These are phyloP conservation scores for Leptopilina myrica DNA, from an alignment of 2,888 invertebrate genomes.

Conservation along the genomic window DNA sequence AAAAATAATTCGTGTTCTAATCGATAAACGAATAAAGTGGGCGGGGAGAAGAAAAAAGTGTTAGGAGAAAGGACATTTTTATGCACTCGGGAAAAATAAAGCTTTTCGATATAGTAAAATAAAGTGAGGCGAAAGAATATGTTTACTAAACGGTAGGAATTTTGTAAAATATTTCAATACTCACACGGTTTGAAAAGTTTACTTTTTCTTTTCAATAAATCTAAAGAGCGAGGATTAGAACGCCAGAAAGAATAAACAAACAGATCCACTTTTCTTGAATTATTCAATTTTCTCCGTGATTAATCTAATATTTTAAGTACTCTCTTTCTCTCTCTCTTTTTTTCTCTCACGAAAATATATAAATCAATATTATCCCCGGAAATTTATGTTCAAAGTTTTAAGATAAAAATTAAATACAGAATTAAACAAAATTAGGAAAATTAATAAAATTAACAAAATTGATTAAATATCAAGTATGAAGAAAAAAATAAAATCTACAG, in stretches of 20 bases:
- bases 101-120: not conserved
- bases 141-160: not conserved
- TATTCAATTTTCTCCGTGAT: not conserved
- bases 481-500: too few species aligned
- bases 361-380: too few species aligned
- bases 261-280: not conserved
- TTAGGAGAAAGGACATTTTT: constrained; percentile 12
- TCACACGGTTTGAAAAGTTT: not conserved
- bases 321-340: too few species aligned
- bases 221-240: not conserved
- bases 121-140: constrained; percentile 12
- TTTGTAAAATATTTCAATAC: constrained; percentile 14
- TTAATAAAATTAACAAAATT: too few species aligned
- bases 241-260: not conserved
- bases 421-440: too few species aligned
- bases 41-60: not conserved
- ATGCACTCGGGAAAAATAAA: constrained; percentile 15
- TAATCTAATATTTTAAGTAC: too few species aligned
- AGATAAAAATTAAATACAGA: too few species aligned
- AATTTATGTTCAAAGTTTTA: too few species aligned
- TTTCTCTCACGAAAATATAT: too few species aligned
- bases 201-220: constrained; percentile 6
- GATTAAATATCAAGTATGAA: too few species aligned
- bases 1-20: not conserved
- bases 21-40: not conserved